A percentile compares a stretch with the other conserved stretches of the same genome.
These are phyloP conservation scores for Romanomermis culicivorax DNA, from an alignment of 2,888 invertebrate species.

Conservation along the genomic window DNA sequence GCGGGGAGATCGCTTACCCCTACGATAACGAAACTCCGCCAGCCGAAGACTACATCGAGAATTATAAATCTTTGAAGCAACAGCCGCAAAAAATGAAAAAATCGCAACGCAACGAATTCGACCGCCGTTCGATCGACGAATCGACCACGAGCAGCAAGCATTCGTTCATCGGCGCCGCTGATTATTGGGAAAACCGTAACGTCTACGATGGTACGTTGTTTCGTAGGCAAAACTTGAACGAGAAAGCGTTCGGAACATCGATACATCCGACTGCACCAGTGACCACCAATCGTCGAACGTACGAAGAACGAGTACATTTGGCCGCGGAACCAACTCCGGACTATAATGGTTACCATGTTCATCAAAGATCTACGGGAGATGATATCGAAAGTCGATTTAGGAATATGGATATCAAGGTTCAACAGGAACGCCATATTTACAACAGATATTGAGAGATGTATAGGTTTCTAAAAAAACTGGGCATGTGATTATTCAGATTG, in stretches of 20 bases:
- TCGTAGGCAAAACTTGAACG: slow-evolving; percentile 11
- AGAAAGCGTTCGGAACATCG: slow-evolving; percentile 9
- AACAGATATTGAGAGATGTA: not conserved
- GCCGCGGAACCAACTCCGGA: not conserved
- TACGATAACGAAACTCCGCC: not conserved
- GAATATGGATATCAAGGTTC: not conserved
- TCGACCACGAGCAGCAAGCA: not conserved
- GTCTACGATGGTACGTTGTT: slow-evolving; percentile 23
- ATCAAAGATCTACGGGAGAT: not conserved
- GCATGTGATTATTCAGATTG: no score
- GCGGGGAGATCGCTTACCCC: no score
- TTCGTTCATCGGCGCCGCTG: not conserved
- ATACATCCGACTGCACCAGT: not conserved
- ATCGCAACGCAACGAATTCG: not conserved
- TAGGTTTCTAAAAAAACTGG: no score
- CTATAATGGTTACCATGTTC: not conserved
- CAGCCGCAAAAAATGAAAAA: not conserved
- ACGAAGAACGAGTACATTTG: not conserved
- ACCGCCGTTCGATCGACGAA: not conserved
- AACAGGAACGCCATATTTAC: not conserved
- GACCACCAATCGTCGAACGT: not conserved
- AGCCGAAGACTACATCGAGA: not conserved
- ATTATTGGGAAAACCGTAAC: slow-evolving; percentile 17
- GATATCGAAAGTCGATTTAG: not conserved
- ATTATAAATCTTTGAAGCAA: not conserved